These are phyloP conservation scores for Botia kubotai DNA, from an alignment of 2,797 vertebrate species.

Conservation along the genomic window DNA sequence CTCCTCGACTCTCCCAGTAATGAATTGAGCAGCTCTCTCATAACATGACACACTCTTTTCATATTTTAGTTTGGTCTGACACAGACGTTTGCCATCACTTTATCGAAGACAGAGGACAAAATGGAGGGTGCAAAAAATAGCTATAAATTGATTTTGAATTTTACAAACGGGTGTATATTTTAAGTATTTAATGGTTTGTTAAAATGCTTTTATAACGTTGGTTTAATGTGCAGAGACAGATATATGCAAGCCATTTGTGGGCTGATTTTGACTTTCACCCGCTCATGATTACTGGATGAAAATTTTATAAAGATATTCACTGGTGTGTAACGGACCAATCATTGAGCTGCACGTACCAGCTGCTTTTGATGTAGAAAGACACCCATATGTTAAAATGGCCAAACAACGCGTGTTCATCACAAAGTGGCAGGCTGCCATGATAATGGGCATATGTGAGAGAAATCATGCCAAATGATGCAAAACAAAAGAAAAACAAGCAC, in stretches of 20 bases:
- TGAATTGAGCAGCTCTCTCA: constrained; percentile 25
- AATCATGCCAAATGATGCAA: constrained; percentile 19
- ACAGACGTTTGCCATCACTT: neutral
- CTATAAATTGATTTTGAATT: neutral
- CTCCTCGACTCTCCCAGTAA: neutral
- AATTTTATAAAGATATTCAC: neutral
- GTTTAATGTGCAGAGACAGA: neutral
- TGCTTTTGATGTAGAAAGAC: neutral
- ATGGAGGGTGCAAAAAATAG: neutral
- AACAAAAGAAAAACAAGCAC: constrained; percentile 12
- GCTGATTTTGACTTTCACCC: neutral
- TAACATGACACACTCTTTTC: neutral
- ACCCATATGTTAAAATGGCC: constrained; percentile 26
- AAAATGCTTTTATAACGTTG: too few species aligned
- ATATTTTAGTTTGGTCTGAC: neutral
- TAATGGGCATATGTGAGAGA: constrained; percentile 21
- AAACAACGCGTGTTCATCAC: neutral
- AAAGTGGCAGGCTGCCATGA: neutral
- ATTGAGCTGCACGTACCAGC: constrained; percentile 6
- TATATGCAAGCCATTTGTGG: neutral
- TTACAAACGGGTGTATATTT: too few species aligned
- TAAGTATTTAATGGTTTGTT: too few species aligned
- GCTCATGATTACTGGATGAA: neutral
- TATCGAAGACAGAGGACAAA: neutral
- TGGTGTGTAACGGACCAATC: neutral